These are phyloP conservation scores for Pentalonia nigronervosa DNA, from an alignment of 1,140 invertebrate species.

Conservation along the genomic window DNA sequence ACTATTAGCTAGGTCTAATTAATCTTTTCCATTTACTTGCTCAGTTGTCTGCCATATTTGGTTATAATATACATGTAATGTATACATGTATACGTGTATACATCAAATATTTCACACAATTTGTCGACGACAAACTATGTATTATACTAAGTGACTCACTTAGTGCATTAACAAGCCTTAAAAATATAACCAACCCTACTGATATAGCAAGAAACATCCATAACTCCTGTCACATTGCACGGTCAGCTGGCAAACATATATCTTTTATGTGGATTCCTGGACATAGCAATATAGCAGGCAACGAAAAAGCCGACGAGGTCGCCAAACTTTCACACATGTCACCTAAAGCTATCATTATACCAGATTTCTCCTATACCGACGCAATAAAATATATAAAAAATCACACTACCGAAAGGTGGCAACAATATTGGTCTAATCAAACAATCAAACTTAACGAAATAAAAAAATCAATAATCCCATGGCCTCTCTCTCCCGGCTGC, in stretches of 20 bases:
- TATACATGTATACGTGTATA: too few species aligned
- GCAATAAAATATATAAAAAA: neutral
- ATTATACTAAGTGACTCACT: slow-evolving; percentile 10
- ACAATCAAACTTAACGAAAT: slow-evolving; percentile 20
- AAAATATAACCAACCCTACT: neutral
- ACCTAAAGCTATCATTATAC: neutral
- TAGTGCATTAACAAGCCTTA: too few species aligned
- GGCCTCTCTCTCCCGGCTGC: too few species aligned
- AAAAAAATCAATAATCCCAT: too few species aligned
- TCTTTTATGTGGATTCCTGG: too few species aligned
- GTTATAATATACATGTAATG: neutral
- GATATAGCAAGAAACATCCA: neutral
- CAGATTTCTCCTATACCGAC: neutral
- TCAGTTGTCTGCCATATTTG: neutral
- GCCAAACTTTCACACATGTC: neutral
- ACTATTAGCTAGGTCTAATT: too few species aligned
- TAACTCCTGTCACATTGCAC: neutral
- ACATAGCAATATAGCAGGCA: too few species aligned
- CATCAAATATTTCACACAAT: neutral
- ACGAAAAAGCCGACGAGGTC: too few species aligned
- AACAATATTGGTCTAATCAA: slow-evolving; percentile 25
- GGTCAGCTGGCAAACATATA: neutral
- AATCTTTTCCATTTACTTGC: neutral
- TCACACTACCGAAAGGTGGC: neutral
- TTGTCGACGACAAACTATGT: neutral